Conservation (phyloP, 2,888 invertebrate species). For the Harpalus rufipes region DNA sequence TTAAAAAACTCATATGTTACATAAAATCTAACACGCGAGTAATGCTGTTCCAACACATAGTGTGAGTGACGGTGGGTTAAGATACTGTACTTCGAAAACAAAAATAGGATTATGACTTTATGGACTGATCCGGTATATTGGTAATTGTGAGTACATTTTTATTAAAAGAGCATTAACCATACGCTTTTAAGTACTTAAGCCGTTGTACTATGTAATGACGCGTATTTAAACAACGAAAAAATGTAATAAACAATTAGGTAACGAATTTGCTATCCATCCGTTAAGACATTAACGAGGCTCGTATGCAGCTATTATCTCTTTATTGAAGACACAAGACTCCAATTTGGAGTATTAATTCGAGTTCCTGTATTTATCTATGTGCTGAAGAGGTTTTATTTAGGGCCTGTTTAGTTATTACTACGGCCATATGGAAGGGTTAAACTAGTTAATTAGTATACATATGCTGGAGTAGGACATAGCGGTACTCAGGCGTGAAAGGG, state of each 20-base stretch:
- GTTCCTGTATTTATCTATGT: conserved; percentile 36
- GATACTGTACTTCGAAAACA: too few species aligned
- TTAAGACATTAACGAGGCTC: conserved; percentile 7
- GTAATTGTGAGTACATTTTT: too few species aligned
- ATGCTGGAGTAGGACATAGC: conserved; percentile 43
- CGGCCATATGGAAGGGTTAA: conserved; percentile 48
- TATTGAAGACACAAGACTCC: conserved; percentile 19
- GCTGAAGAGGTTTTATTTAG: conserved; percentile 8
- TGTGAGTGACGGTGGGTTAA: too few species aligned
- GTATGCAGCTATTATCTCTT: conserved; percentile 30
- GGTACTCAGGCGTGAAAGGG: conserved; percentile 50
- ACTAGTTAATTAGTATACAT: conserved; percentile 52
- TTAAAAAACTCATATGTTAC: too few species aligned
- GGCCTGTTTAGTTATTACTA: conserved; percentile 34
- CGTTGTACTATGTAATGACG: neutral
- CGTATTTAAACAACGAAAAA: neutral
- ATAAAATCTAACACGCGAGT: too few species aligned
- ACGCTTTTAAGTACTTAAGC: neutral
- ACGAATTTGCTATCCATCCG: conserved; percentile 1
- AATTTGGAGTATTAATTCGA: conserved; percentile 32
- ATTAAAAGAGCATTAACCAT: too few species aligned
- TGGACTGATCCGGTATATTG: too few species aligned
- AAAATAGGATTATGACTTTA: too few species aligned
- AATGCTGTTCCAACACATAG: too few species aligned
- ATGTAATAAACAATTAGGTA: conserved; percentile 7